These are phyloP conservation scores for Ammodytes dubius DNA, from an alignment of 2,113 vertebrate genomes.

Conservation along the genomic window DNA sequence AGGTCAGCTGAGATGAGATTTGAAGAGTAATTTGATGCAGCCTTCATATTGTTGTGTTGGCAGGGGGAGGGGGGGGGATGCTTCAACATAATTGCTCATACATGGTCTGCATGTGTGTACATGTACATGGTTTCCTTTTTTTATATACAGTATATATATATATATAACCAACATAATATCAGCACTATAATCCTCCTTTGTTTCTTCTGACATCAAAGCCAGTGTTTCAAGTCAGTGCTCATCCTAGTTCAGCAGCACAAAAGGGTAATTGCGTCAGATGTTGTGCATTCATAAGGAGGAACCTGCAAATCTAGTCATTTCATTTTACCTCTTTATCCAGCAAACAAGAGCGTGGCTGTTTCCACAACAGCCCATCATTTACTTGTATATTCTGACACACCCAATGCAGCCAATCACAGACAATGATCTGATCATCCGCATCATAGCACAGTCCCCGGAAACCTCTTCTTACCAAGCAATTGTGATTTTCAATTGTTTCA, in stretches of 20 bases:
- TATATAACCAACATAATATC: neutral
- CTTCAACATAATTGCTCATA: neutral
- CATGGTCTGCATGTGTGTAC: neutral
- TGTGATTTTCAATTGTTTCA: constrained; percentile 8
- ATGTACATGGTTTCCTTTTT: constrained; percentile 25
- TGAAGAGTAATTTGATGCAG: constrained; percentile 48
- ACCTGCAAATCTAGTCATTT: constrained; percentile 8
- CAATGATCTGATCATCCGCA: constrained; percentile 10
- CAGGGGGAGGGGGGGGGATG: neutral
- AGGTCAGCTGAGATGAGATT: constrained; percentile 65
- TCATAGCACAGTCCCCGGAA: neutral
- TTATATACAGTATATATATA: too few species aligned
- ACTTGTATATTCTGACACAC: constrained; percentile 24
- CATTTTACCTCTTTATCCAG: constrained; percentile 34
- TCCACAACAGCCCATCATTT: constrained; percentile 28
- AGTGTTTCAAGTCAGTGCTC: constrained; percentile 23
- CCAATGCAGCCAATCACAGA: constrained; percentile 15
- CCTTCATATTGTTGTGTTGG: constrained; percentile 22
- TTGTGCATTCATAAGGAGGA: constrained; percentile 26
- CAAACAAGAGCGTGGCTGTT: constrained; percentile 1
- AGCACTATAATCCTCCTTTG: constrained; percentile 24
- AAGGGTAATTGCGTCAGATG: constrained; percentile 40
- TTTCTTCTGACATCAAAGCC: constrained; percentile 53
- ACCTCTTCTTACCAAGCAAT: neutral
- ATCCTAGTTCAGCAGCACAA: constrained; percentile 19